Evolutionary conservation across 23 tunicate genomes (phyloP), one percentile per base, ranked within the genome.

Genomic region (Halocynthia roretzi): DNA sequence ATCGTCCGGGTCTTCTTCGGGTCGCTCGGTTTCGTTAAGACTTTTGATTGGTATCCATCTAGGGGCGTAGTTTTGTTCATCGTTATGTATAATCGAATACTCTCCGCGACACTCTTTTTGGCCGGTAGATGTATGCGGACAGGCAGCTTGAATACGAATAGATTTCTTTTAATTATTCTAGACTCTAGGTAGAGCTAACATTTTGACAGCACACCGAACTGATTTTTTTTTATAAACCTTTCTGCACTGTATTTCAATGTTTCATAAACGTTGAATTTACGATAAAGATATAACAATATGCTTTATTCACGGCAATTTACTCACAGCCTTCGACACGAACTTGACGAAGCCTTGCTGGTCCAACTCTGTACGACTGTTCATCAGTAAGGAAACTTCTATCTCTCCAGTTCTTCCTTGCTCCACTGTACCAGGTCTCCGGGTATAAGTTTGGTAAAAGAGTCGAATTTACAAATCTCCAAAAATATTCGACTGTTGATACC

Each of bases 331-430:
- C 54, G 53, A 88, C 85, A 15, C 99, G 71, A 9, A 87, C 56
- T 67, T 87, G 94, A 48, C 99, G 68, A 72, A 94, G 40, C 60
- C 99, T 71, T 7, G 99, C 99, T 8, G 99, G 99, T 10, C 99
- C 99, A 51, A 94, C 99, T 31, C 99, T 56, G 57, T 76, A 94
- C 40, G 90, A 84, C 53, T 87, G 91, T 54, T 82, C 99, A 67
- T 94, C 99, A 8, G 76, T 80, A 61, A 94, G 70, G 56, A 94
- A 94, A 65, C 80, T 84, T 72, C 99, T 67, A 7, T 94, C 85
- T 71, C 99, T 70, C 99, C 99, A 94, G 18, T 61, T 85, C 75
- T 85, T 88, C 84, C 69, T 80, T 50, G 72, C 81, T 9, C 99
- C 99, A 58, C 89, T 94, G 78, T 94, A 94, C 95, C 95, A 87